phyloP scores from a whole-genome alignment of 2,888 invertebrate species.

The Cephus rjabovi region DNA sequence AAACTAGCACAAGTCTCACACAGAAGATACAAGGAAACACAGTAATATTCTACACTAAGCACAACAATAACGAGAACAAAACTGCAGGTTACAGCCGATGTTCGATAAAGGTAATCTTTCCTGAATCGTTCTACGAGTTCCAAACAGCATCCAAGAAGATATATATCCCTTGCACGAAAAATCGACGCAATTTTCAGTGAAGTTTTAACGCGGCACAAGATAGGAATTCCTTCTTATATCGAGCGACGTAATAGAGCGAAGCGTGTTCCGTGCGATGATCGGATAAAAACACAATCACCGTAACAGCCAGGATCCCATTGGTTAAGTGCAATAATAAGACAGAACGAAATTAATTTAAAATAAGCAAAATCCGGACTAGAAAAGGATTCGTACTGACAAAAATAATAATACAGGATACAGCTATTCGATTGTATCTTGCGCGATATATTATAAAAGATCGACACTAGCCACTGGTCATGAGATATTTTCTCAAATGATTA shows the following conservation, averaged over 20 bases:
- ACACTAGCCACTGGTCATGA: neutral
- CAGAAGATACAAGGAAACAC: neutral
- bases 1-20: neutral
- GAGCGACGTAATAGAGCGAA: neutral
- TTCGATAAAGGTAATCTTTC: neutral
- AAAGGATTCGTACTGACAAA: neutral
- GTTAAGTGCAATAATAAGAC: neutral
- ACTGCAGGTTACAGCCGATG: neutral
- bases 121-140: neutral
- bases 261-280: neutral
- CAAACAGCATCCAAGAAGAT: neutral
- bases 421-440: neutral
- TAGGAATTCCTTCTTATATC: neutral
- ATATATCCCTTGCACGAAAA: neutral
- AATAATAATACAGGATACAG: neutral
- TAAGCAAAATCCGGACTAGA: neutral
- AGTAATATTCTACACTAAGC: neutral
- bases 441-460: neutral
- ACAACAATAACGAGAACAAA: neutral
- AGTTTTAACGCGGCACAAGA: neutral
- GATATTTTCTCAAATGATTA: neutral
- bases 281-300: neutral
- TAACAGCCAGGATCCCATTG: neutral
- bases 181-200: neutral
- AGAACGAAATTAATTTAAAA: neutral